Evolutionary conservation across 2,888 invertebrate genomes (phyloP).

Genomic region (Stramonita haemastoma): DNA sequence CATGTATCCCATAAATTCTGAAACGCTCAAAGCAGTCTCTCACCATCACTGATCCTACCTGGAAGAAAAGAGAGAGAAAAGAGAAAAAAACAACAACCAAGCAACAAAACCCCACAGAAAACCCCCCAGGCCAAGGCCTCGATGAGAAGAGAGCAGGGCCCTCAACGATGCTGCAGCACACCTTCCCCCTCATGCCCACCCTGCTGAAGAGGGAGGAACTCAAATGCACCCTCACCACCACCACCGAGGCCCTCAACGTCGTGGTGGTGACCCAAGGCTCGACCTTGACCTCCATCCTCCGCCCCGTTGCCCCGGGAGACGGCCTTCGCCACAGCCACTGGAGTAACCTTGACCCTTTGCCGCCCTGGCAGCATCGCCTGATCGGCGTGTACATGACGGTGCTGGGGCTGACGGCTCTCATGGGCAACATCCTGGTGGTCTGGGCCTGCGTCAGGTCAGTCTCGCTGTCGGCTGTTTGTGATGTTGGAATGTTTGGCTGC

Average conservation of each 20-base stretch:
- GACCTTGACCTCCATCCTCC: conserved; percentile 7
- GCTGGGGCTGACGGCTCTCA: not conserved
- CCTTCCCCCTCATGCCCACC: not conserved
- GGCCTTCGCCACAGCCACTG: conserved; percentile 36
- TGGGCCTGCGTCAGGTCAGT: conserved; percentile 37
- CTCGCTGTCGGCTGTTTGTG: too few relatives aligned
- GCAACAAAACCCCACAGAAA: too few relatives aligned
- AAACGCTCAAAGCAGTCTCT: too few relatives aligned
- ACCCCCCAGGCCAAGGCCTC: too few relatives aligned
- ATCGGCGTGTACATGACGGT: conserved; percentile 34
- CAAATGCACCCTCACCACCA: not conserved
- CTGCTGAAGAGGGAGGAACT: not conserved
- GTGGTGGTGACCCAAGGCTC: not conserved
- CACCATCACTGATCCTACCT: too few relatives aligned
- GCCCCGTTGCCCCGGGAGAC: not conserved
- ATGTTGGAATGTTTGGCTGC: too few relatives aligned
- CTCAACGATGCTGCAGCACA: not conserved
- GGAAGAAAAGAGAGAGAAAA: too few relatives aligned
- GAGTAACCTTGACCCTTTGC: conserved; percentile 9
- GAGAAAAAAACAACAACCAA: too few relatives aligned
- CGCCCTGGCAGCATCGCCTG: conserved; percentile 24
- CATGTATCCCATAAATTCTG: too few relatives aligned
- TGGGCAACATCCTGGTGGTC: conserved; percentile 40
- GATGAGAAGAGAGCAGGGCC: not conserved
- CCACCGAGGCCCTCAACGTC: not conserved